A percentile compares a stretch with the other conserved stretches of the same genome.
Conservation (phyloP, 1,140 invertebrate genomes). For the Bradynema listronoti region DNA sequence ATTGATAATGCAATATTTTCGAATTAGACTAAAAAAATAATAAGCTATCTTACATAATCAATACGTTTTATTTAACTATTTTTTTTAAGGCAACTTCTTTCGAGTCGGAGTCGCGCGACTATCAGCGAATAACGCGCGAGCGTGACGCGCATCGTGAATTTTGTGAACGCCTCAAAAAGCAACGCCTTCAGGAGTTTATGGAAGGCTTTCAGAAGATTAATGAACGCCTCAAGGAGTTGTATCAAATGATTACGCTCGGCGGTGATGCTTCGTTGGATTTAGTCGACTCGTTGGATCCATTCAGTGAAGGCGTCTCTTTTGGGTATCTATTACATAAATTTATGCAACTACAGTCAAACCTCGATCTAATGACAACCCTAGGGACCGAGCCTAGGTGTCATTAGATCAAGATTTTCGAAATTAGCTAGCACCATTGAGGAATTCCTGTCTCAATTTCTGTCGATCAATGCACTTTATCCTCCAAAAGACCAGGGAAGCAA, state of each 20-base stretch:
- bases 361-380: too few species aligned
- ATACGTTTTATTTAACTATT: slow-evolving; percentile 11
- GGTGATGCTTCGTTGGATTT: slow-evolving; percentile 94
- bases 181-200: slow-evolving; percentile 76
- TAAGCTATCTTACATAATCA: background rate
- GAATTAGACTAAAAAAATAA: too few species aligned
- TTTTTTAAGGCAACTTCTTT: background rate
- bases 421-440: too few species aligned
- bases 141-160: slow-evolving; percentile 70
- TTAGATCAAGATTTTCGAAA: too few species aligned
- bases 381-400: too few species aligned
- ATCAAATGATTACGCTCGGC: slow-evolving; percentile 91
- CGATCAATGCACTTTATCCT: too few species aligned
- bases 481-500: too few species aligned
- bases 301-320: slow-evolving; percentile 86
- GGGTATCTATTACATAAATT: background rate
- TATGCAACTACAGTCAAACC: too few species aligned
- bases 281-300: slow-evolving; percentile 88
- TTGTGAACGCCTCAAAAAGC: slow-evolving; percentile 68
- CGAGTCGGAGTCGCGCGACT: slow-evolving; percentile 1
- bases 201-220: slow-evolving; percentile 82
- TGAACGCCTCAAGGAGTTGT: slow-evolving; percentile 84
- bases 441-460: too few species aligned
- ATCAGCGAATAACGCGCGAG: slow-evolving; percentile 64
- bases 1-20: too few species aligned